Evolutionary conservation across 2,888 invertebrate species (phyloP).

Genomic region (Mantis religiosa): DNA sequence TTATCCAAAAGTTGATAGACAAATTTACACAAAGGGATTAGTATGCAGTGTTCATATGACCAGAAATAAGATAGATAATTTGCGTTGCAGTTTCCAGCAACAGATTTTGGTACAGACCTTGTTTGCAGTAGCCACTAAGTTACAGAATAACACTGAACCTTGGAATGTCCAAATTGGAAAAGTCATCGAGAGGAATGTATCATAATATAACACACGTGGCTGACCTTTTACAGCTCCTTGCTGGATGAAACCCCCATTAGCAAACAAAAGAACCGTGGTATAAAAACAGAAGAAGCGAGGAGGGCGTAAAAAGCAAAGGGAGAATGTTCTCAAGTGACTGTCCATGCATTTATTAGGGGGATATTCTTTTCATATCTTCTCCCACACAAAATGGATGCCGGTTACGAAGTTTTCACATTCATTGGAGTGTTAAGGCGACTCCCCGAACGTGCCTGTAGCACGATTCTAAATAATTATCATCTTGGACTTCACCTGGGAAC

Average conservation of each 20-base stretch:
- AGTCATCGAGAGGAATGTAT: not conserved
- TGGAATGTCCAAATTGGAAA: not conserved
- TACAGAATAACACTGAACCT: too few species aligned
- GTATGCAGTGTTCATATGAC: too few species aligned
- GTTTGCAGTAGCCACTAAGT: too few species aligned
- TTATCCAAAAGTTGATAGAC: too few species aligned
- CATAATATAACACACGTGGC: not conserved
- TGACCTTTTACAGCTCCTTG: not conserved
- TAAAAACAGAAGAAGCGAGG: not conserved
- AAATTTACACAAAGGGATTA: too few species aligned
- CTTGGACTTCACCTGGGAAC: not conserved
- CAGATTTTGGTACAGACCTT: too few species aligned
- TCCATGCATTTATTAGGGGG: not conserved
- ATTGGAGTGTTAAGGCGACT: not conserved
- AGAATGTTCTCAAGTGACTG: not conserved
- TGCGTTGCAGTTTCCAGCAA: too few species aligned
- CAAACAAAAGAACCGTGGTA: not conserved
- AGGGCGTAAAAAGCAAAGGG: not conserved
- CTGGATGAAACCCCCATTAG: not conserved
- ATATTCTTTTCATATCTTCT: not conserved
- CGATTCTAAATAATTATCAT: not conserved
- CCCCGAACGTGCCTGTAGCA: not conserved
- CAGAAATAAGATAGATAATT: too few species aligned
- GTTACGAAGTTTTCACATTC: not conserved
- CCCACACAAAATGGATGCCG: not conserved